Conservation (phyloP, 2,113 vertebrate species). For the Cebidichthys violaceus region DNA sequence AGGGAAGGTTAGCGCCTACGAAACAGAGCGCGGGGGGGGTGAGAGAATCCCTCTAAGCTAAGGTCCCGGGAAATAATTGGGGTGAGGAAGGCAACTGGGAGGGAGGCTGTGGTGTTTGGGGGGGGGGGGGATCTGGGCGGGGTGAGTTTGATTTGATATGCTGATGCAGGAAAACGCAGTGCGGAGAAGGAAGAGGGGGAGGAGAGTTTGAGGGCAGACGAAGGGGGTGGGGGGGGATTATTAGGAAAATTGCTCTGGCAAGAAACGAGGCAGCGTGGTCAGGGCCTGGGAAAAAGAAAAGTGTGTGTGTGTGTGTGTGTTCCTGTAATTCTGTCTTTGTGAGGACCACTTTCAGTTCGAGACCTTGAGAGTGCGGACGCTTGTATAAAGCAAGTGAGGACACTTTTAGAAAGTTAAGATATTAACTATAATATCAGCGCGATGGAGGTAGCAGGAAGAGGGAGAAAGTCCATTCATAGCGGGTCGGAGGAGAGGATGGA, state of each 20-base stretch:
- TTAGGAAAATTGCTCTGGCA: conserved; percentile 62
- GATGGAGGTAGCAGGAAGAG: too few species aligned
- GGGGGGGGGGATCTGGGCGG: not conserved
- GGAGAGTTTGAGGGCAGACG: not conserved
- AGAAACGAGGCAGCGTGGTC: conserved; percentile 11
- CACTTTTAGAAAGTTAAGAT: not conserved
- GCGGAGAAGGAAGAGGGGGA: conserved; percentile 17
- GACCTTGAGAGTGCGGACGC: not conserved
- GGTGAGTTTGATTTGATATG: conserved; percentile 46
- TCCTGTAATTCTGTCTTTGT: conserved; percentile 1
- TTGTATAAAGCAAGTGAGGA: not conserved
- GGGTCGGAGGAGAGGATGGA: too few species aligned
- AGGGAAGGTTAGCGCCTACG: conserved; percentile 44
- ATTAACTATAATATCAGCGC: not conserved
- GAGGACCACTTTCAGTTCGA: conserved; percentile 1
- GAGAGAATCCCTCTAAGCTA: conserved; percentile 47
- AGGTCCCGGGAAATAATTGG: conserved; percentile 68
- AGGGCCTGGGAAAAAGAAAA: conserved; percentile 29
- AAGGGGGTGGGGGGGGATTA: conserved; percentile 49
- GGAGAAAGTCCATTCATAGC: not conserved
- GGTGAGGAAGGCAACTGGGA: conserved; percentile 53
- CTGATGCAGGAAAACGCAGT: conserved; percentile 68
- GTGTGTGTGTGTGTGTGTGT: conserved; percentile 14
- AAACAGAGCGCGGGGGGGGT: conserved; percentile 15
- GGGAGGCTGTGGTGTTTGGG: conserved; percentile 34